These are phyloP conservation scores for Drosophila parvula DNA, from an alignment of 1,140 invertebrate genomes.

Conservation along the genomic window DNA sequence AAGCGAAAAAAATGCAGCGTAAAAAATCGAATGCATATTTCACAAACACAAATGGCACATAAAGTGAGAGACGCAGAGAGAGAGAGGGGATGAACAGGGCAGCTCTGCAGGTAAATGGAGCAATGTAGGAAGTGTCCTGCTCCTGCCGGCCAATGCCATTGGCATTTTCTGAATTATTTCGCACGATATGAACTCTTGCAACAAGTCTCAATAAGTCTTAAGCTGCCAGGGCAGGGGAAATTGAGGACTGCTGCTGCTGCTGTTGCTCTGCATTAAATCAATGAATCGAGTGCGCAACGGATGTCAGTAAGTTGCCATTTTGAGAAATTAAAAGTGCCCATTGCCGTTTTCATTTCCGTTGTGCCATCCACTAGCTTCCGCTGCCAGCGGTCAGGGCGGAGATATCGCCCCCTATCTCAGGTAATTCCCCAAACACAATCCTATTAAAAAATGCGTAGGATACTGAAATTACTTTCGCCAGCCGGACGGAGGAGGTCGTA, in stretches of 20 bases:
- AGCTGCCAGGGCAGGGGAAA: constrained; percentile 51
- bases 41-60: constrained; percentile 72
- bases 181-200: constrained; percentile 76
- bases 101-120: constrained; percentile 12
- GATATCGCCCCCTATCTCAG: constrained; percentile 22
- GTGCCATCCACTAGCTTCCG: constrained; percentile 40
- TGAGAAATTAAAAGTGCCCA: constrained; percentile 82
- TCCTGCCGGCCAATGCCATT: constrained; percentile 30
- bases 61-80: not conserved
- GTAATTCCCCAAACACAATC: constrained; percentile 79
- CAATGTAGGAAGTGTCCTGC: constrained; percentile 16
- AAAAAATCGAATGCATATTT: constrained; percentile 82
- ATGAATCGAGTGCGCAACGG: constrained; percentile 74
- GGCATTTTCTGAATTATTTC: constrained; percentile 75
- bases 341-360: constrained; percentile 78
- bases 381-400: constrained; percentile 32
- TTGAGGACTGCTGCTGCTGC: constrained; percentile 30
- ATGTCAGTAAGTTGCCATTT: constrained; percentile 78
- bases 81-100: constrained; percentile 6
- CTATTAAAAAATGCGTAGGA: constrained; percentile 70
- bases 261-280: constrained; percentile 77
- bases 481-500: constrained; percentile 5
- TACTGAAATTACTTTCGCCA: constrained; percentile 42
- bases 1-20: constrained; percentile 76
- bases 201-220: constrained; percentile 77